phyloP scores from a whole-genome alignment of 2,113 vertebrate genomes.

The Pantherophis guttatus region DNA sequence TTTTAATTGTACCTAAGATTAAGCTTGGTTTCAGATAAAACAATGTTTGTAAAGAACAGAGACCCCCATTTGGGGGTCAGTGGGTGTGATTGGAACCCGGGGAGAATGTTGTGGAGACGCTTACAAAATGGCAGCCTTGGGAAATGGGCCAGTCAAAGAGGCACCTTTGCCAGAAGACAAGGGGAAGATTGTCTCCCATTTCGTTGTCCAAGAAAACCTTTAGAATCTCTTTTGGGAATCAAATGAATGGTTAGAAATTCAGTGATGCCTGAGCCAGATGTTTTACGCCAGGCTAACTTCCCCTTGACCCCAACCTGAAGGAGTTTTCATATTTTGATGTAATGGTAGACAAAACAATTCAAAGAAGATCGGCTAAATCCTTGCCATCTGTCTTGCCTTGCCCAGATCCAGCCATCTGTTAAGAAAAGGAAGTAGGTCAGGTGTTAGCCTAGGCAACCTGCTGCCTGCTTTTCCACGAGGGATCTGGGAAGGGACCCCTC shows the following conservation, averaged over 20 bases:
- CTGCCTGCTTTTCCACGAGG: not conserved
- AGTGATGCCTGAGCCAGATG: not conserved
- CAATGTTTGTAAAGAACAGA: not conserved
- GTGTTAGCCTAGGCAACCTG: not conserved
- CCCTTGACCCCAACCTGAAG: not conserved
- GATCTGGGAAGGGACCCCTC: not conserved
- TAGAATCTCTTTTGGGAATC: not conserved
- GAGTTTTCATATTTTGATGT: not conserved
- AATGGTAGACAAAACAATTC: not conserved
- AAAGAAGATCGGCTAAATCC: not conserved
- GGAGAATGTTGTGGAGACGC: not conserved
- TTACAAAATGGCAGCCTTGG: not conserved
- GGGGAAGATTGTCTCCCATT: not conserved
- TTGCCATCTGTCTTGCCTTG: not conserved
- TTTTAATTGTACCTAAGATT: not conserved
- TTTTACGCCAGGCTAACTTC: not conserved
- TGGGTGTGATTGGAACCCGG: not conserved
- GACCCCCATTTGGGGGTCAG: not conserved
- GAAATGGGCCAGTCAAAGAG: not conserved
- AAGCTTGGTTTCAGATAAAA: not conserved
- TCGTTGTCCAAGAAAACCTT: not conserved
- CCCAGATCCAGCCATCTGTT: not conserved
- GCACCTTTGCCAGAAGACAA: not conserved
- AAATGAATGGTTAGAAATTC: not conserved
- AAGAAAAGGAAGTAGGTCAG: not conserved